A percentile compares a stretch with the other conserved stretches of the same genome.
Evolutionary conservation across 2,797 vertebrate genomes (phyloP).

Genomic region (Tangara arthus): DNA sequence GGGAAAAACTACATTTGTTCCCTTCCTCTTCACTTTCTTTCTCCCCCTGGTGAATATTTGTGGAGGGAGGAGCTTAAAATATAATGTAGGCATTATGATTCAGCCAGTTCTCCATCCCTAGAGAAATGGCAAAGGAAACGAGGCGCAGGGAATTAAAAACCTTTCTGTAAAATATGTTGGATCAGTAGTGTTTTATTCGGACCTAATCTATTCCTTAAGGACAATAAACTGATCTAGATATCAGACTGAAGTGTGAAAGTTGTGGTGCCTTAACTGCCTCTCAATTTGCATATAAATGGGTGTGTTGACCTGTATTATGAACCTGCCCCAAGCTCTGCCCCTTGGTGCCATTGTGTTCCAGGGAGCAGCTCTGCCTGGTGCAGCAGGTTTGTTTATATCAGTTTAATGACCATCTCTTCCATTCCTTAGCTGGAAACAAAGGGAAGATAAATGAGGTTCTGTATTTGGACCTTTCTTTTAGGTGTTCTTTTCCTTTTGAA

Average conservation of each 20-base stretch:
- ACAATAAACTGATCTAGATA: neutral
- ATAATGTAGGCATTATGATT: neutral
- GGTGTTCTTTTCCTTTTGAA: neutral
- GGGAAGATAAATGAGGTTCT: neutral
- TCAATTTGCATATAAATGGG: constrained; percentile 30
- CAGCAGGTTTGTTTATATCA: neutral
- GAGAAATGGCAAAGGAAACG: neutral
- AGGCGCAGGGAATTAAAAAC: neutral
- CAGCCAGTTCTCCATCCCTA: neutral
- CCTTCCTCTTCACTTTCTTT: neutral
- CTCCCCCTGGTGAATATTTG: neutral
- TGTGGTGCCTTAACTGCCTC: neutral
- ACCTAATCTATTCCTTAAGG: neutral
- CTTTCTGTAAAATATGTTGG: neutral
- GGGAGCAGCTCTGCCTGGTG: neutral
- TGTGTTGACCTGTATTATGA: neutral
- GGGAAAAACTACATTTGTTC: neutral
- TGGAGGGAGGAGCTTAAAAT: neutral
- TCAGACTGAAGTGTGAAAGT: neutral
- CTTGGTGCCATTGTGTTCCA: neutral
- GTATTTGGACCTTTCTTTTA: neutral
- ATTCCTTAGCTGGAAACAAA: neutral
- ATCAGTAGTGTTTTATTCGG: neutral
- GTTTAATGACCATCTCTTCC: neutral
- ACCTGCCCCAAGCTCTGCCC: neutral